Base-by-base conservation (phyloP, 2,888 invertebrate species). In the Tetranychus truncatus region DNA sequence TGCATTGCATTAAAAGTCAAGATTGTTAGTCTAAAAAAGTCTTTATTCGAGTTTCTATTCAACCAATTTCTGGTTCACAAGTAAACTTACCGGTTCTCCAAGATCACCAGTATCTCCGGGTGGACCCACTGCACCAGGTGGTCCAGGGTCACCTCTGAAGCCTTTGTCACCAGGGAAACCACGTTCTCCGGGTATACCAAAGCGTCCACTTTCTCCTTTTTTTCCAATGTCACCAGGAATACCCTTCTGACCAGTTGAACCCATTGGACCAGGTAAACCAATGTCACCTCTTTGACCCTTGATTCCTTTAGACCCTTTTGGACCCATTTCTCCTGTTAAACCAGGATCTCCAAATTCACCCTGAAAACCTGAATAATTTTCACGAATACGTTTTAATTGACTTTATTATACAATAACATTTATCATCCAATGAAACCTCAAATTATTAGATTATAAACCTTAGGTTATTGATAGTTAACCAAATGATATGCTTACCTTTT, bases 91-190 rank as follows among this genome's bases (percentile, higher is more conserved):
- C 15, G 2, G 1, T 15, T 55, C 15, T 6, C 55, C 55, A 55
- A 15, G 7, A 55, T 55, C 55, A 55, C 55, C 72, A 34, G 0
- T 72, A 20, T 72, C 72, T 11, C 78, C 78, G 46, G 77, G 78
- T 21, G 75, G 74, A 8, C 78, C 78, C 11, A 44, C 44, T 44
- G 11, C 45, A 72, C 11, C 11, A 34, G 34, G 34, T 45, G 7
- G n/a, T 8, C 72, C 72, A 1, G 44, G 44, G 1, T 72, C 45
- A 6, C 72, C 72, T 9, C 15, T 24, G 20, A 11, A 15, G 5
- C 72, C 72, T 18, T 45, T 45, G 11, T 72, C 44, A 45, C 72
- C 72, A 45, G 72, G 45, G 11, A 45, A 72, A 18, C 44, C 45
- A 45, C 6, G 11, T 20, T n/a, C n/a, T 21, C 20, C 67, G 3